Evolutionary conservation across 2,113 vertebrate species (phyloP).

Genomic region (Coryphaenoides rupestris): DNA sequence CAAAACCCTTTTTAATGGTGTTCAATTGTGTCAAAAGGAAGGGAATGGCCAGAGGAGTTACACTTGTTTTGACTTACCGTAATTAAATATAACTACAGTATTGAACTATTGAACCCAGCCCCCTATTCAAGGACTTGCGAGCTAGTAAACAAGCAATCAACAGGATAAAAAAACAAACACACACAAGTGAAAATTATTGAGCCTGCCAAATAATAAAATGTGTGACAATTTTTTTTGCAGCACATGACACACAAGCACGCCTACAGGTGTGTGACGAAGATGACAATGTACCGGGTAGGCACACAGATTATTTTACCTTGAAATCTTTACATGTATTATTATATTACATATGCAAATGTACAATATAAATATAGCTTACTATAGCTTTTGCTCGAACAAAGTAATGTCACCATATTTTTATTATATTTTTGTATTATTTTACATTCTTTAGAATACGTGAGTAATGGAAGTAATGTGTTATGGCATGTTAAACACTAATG

Average conservation of each 20-base stretch:
- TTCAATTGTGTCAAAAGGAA: neutral
- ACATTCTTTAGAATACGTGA: neutral
- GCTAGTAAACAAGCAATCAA: neutral
- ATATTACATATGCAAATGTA: too few species aligned
- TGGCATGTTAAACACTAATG: neutral
- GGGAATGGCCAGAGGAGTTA: too few species aligned
- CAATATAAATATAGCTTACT: too few species aligned
- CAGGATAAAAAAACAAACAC: neutral
- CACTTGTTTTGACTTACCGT: too few species aligned
- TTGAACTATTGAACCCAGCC: neutral
- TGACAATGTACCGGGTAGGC: constrained; percentile 92
- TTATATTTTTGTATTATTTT: neutral
- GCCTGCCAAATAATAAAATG: neutral
- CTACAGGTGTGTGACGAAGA: constrained; percentile 96
- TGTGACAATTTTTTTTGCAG: constrained; percentile 35
- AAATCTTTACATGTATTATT: neutral
- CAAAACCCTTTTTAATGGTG: neutral
- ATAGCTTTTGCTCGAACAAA: too few species aligned
- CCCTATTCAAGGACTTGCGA: neutral
- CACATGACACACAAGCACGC: constrained; percentile 88
- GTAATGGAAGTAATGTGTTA: neutral
- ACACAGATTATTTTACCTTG: constrained; percentile 18
- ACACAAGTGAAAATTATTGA: neutral
- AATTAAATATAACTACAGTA: neutral
- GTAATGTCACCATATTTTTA: too few species aligned